These are phyloP conservation scores for Erithacus rubecula DNA, from an alignment of 2,797 vertebrate genomes.

Conservation along the genomic window DNA sequence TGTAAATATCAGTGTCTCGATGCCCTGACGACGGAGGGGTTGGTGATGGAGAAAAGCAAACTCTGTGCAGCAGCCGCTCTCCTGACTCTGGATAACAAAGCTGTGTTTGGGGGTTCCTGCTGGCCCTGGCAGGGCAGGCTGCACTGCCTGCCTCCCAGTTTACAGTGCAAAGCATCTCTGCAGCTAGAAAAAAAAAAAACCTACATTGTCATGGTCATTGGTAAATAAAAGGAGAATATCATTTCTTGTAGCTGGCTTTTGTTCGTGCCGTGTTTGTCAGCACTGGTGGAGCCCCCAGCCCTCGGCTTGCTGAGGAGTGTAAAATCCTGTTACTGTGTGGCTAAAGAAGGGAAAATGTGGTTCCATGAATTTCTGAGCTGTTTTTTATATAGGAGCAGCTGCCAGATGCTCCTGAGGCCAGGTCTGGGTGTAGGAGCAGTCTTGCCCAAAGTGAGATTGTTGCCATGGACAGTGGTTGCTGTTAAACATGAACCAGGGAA, in stretches of 20 bases:
- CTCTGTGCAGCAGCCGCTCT: constrained; percentile 78
- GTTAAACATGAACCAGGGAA: background rate
- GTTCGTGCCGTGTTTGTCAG: background rate
- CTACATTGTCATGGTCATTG: constrained; percentile 52
- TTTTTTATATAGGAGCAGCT: background rate
- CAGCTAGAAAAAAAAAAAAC: constrained; percentile 48
- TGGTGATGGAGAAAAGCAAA: constrained; percentile 72
- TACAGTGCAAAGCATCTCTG: constrained; percentile 87
- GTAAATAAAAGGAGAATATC: constrained; percentile 75
- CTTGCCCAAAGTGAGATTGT: background rate
- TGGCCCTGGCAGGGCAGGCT: constrained; percentile 71
- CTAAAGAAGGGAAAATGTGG: background rate
- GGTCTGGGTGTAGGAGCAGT: background rate
- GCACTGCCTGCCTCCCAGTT: constrained; percentile 85
- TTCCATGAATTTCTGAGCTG: background rate
- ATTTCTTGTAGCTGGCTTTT: constrained; percentile 37
- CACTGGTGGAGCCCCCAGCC: rapidly evolving
- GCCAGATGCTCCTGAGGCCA: background rate
- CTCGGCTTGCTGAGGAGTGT: rapidly evolving
- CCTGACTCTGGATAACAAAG: constrained; percentile 79
- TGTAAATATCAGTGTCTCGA: constrained; percentile 76
- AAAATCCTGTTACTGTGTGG: background rate
- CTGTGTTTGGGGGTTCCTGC: constrained; percentile 63
- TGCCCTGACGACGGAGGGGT: constrained; percentile 74
- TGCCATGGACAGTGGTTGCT: rapidly evolving